Conservation (phyloP, 2,888 invertebrate species). For the Xestia sexstrigata region DNA sequence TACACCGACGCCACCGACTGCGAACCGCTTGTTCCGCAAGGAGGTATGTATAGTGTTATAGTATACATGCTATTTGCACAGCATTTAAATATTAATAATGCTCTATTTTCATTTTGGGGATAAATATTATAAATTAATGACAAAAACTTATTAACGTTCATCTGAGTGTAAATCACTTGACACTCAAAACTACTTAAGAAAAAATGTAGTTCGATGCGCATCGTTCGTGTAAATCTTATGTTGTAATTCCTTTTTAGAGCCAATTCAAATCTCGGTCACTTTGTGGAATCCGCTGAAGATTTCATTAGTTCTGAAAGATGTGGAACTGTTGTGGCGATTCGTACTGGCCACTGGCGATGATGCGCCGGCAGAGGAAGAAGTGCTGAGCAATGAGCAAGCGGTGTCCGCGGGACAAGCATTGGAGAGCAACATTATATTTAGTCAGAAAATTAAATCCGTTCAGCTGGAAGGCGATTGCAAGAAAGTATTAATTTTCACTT, state of each 20-base stretch:
- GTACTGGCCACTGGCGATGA: constrained; percentile 71
- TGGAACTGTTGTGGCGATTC: constrained; percentile 94
- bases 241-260: constrained; percentile 89
- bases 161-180: not conserved
- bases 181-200: not conserved
- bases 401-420: constrained; percentile 76
- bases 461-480: constrained; percentile 91
- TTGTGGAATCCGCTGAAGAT: constrained; percentile 95
- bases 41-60: constrained; percentile 84
- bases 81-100: not conserved
- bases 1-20: constrained; percentile 93
- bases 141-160: too few relatives aligned
- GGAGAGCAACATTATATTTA: constrained; percentile 87
- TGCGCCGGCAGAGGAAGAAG: constrained; percentile 69
- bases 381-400: constrained; percentile 80
- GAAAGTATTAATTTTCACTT: constrained; percentile 92
- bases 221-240: not conserved
- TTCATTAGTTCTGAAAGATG: constrained; percentile 92
- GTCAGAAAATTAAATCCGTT: constrained; percentile 90
- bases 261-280: constrained; percentile 94
- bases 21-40: constrained; percentile 93
- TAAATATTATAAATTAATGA: not conserved
- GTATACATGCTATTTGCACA: not conserved
- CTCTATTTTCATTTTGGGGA: not conserved
- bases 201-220: not conserved